Evolutionary conservation across 1,140 invertebrate species (phyloP), one percentile per base, ranked within the genome.

Genomic region (Condylostylus longicornis): DNA sequence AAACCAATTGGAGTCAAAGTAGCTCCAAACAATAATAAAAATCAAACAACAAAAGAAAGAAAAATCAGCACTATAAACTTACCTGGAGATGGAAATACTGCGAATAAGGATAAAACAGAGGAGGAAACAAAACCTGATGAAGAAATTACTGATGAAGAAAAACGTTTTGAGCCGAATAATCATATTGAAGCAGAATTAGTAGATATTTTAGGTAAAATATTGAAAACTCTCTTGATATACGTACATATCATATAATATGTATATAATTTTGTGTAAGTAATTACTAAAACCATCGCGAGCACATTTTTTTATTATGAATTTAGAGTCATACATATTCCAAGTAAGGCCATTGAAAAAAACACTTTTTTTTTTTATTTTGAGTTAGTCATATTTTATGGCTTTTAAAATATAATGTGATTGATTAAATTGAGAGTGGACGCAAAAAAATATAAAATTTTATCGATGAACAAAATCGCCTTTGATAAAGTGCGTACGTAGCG

Each of bases 131-230:
- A 43, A 15, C 74, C 78, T n/a, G 66, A 75, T 47, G 77, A 77
- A 23, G 75, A 80, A 47, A 66, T 70, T 18, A 72, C 75, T 47
- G 69, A 74, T 25, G 74, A 80, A 53, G 69, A 71, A 44, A 78
- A 77, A 47, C 82, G 84, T 58, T 98, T 97, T 71, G 91, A 97
- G 58, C 75, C 84, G 28, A 73, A 76, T 42, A 79, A 86, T 25
- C 80, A 81, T 51, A 66, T 67, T 13, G 93, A 98, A 62, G 74
- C 79, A 32, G 93, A 96, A 58, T 70, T 98, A 23, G 90, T 96
- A 2, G 93, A 98, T 52, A 82, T 90, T 67, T 67, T 96, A 42
- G 78, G 79, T 80, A 53, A 63, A 53, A 7, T 35, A 10, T 15
- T 10, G 5, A n/a, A n/a, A n/a, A n/a, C n/a, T n/a, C n/a, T n/a